These are phyloP conservation scores for Chunga burmeisteri DNA, from an alignment of 2,113 vertebrate species.

Conservation along the genomic window DNA sequence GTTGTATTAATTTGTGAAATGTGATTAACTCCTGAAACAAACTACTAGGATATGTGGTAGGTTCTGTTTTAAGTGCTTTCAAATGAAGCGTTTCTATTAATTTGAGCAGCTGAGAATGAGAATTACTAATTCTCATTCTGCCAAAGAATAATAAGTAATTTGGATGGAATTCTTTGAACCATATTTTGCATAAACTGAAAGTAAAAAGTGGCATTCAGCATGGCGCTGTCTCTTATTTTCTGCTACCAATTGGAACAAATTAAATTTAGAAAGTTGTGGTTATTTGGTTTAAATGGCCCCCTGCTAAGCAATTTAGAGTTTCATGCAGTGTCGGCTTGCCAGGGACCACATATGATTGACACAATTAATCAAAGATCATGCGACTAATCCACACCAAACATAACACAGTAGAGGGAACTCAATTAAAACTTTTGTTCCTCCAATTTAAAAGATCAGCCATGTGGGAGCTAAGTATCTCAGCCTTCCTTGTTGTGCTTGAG, in stretches of 20 bases:
- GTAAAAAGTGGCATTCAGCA: background rate
- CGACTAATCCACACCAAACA: conserved; percentile 2
- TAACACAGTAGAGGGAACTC: conserved; percentile 6
- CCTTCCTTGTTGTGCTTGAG: background rate
- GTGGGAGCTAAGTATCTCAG: background rate
- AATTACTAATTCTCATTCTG: background rate
- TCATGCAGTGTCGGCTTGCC: background rate
- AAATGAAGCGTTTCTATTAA: background rate
- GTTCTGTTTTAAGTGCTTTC: background rate
- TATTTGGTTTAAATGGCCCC: background rate
- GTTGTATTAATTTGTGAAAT: background rate
- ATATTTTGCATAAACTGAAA: background rate
- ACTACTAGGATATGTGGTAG: background rate
- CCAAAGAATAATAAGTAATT: background rate
- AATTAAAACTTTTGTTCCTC: conserved; percentile 34
- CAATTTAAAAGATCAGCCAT: background rate
- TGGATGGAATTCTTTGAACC: background rate
- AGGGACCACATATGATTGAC: background rate
- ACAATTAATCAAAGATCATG: conserved; percentile 39
- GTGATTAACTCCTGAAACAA: background rate
- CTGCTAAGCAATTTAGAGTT: background rate
- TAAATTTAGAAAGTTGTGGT: background rate
- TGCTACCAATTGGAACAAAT: background rate
- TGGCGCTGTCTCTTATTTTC: background rate
- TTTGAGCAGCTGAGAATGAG: background rate